Conservation (phyloP, 1,140 invertebrate species). For the Cyphomyrmex costatus region DNA sequence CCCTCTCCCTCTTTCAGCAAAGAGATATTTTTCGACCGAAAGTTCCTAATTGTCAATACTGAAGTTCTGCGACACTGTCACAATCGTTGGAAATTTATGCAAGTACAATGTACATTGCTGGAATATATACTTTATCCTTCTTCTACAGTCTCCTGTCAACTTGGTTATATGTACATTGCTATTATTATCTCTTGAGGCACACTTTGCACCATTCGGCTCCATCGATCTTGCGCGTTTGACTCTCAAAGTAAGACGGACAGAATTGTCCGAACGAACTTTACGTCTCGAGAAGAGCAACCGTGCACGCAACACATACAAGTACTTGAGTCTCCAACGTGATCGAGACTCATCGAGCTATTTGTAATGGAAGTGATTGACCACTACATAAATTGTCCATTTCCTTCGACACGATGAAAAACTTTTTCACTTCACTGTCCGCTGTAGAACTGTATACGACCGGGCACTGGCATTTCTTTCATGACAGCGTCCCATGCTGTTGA, state of each 20-base stretch:
- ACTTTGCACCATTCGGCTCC: slow-evolving; percentile 68
- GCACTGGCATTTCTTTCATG: slow-evolving; percentile 82
- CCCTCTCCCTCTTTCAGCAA: background rate
- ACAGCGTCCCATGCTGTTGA: slow-evolving; percentile 84
- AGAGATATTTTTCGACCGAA: slow-evolving; percentile 34
- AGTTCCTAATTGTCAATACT: slow-evolving; percentile 68
- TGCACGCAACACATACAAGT: slow-evolving; percentile 28
- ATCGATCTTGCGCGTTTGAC: slow-evolving; percentile 60
- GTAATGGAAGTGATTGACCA: slow-evolving; percentile 72
- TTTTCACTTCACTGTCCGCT: slow-evolving; percentile 83
- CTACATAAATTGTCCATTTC: slow-evolving; percentile 71
- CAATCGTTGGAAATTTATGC: slow-evolving; percentile 55
- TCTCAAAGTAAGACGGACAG: slow-evolving; percentile 37
- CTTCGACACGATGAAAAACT: slow-evolving; percentile 8
- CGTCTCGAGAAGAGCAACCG: background rate
- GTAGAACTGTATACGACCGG: slow-evolving; percentile 84
- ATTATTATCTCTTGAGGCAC: slow-evolving; percentile 74
- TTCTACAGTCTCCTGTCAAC: slow-evolving; percentile 31
- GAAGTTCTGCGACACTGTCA: slow-evolving; percentile 62
- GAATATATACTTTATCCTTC: slow-evolving; percentile 63
- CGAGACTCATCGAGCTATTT: slow-evolving; percentile 65
- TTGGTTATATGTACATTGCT: slow-evolving; percentile 72
- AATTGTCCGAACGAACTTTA: slow-evolving; percentile 21
- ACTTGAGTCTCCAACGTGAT: slow-evolving; percentile 53
- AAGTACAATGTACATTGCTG: slow-evolving; percentile 64